phyloP scores from a whole-genome alignment of 2,797 vertebrate species.

The Avahi laniger region DNA sequence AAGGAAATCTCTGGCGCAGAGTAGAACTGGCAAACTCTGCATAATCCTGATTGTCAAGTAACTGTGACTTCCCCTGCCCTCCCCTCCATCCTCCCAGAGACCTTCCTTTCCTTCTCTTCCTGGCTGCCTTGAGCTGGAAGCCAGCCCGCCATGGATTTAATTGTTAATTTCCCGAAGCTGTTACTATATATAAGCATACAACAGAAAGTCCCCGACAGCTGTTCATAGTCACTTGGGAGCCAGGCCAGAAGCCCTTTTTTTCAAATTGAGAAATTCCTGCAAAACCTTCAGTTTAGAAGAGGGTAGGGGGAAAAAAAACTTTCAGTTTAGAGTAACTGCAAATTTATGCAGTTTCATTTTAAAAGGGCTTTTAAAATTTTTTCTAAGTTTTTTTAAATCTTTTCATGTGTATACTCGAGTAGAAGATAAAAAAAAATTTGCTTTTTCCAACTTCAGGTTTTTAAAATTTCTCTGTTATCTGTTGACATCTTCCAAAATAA shows the following conservation, averaged over 20 bases:
- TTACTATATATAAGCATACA: slow-evolving; percentile 47
- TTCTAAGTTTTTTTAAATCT: neutral
- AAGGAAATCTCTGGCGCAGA: neutral
- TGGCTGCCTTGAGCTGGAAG: slow-evolving; percentile 5
- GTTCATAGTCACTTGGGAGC: neutral
- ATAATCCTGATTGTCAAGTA: neutral
- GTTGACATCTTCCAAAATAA: neutral
- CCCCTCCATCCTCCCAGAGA: neutral
- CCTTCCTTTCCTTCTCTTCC: neutral
- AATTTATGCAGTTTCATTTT: neutral
- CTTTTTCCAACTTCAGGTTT: neutral
- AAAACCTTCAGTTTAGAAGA: neutral
- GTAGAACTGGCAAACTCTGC: neutral
- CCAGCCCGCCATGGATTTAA: slow-evolving; percentile 18
- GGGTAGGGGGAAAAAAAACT: too few relatives aligned
- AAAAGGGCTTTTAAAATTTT: neutral
- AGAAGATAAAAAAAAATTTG: neutral
- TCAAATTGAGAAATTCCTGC: neutral
- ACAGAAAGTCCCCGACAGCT: slow-evolving; percentile 62
- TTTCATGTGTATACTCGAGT: neutral
- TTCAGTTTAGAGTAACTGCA: neutral
- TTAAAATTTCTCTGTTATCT: neutral
- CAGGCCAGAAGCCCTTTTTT: neutral
- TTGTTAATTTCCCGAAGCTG: slow-evolving; percentile 52
- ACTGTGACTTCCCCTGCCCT: neutral